Evolutionary conservation across 2,797 vertebrate genomes (phyloP).

Genomic region (Vultur gryphus): DNA sequence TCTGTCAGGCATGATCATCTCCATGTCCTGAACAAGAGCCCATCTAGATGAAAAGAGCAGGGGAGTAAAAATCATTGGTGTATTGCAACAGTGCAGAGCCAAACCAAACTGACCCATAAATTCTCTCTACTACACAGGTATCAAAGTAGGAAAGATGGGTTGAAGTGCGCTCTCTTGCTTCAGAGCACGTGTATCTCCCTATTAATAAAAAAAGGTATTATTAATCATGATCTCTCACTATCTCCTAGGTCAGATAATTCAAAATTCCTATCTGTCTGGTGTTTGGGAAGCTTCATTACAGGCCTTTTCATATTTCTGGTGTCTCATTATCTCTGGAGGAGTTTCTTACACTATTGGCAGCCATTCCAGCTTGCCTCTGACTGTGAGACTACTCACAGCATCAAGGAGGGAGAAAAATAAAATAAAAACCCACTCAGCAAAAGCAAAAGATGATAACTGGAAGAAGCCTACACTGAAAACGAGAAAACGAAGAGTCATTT

Average conservation of each 20-base stretch:
- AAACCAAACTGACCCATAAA: background rate
- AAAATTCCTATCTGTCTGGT: background rate
- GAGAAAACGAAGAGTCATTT: background rate
- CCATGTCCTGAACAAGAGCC: background rate
- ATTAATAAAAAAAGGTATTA: background rate
- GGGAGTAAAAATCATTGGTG: background rate
- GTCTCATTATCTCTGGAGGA: conserved; percentile 4
- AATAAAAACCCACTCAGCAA: conserved; percentile 5
- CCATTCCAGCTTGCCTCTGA: background rate
- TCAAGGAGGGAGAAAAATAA: background rate
- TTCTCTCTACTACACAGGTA: background rate
- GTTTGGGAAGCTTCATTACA: background rate
- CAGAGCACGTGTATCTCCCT: background rate
- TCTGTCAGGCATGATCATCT: background rate
- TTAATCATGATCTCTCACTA: background rate
- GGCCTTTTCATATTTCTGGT: background rate
- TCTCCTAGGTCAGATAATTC: background rate
- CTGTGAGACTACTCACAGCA: background rate
- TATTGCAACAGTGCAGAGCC: background rate
- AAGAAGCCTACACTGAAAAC: background rate
- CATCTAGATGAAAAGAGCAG: background rate
- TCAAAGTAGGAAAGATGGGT: background rate
- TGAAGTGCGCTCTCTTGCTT: background rate
- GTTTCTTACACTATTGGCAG: background rate
- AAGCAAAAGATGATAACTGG: background rate